These are phyloP conservation scores for Nothoprocta perdicaria DNA, from an alignment of 2,113 vertebrate genomes.

Conservation along the genomic window DNA sequence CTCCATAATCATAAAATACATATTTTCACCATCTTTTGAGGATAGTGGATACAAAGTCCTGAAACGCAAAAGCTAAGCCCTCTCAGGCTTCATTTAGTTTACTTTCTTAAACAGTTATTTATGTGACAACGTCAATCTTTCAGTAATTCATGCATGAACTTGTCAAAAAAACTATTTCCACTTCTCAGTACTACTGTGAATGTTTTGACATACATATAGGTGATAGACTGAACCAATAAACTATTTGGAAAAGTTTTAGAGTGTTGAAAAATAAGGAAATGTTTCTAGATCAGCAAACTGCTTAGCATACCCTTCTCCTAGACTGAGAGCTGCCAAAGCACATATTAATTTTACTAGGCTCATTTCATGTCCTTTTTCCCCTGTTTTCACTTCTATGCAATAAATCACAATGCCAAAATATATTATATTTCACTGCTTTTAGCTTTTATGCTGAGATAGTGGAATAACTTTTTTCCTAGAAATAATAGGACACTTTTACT, in stretches of 20 bases:
- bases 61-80: background rate
- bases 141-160: slow-evolving; percentile 44
- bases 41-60: background rate
- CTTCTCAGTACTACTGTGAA: background rate
- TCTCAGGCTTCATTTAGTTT: slow-evolving; percentile 10
- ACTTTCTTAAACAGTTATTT: slow-evolving; percentile 25
- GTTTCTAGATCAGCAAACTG: slow-evolving; percentile 11
- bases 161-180: background rate
- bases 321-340: slow-evolving; percentile 17
- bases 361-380: slow-evolving; percentile 13
- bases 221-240: slow-evolving; percentile 17
- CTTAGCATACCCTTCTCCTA: background rate
- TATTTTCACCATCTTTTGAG: background rate
- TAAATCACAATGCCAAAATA: slow-evolving; percentile 31
- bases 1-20: background rate
- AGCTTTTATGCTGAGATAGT: slow-evolving; percentile 36
- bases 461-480: slow-evolving; percentile 33
- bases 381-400: slow-evolving; percentile 4
- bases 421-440: slow-evolving; percentile 36
- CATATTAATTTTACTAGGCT: slow-evolving; percentile 33
- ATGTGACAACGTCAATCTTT: background rate
- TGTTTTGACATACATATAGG: slow-evolving; percentile 1
- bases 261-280: background rate
- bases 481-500: slow-evolving; percentile 26
- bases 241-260: slow-evolving; percentile 12